Evolutionary conservation across 1,140 invertebrate genomes (phyloP).

Genomic region (Probaryconus sp.): DNA sequence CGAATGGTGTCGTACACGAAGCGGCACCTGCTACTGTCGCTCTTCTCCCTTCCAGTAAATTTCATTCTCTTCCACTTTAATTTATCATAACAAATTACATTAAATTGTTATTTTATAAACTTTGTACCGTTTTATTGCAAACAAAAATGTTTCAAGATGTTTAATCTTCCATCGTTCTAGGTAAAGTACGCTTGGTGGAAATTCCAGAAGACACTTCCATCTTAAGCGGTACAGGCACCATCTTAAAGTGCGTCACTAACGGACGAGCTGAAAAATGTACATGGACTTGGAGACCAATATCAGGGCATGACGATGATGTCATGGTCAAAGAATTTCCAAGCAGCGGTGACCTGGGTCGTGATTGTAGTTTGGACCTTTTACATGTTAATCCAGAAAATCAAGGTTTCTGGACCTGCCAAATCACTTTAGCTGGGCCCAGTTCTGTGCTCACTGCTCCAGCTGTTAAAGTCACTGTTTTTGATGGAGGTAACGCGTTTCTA

Average conservation of each 20-base stretch:
- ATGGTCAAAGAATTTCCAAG: conserved; percentile 71
- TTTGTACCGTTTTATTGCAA: conserved; percentile 12
- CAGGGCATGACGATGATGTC: conserved; percentile 59
- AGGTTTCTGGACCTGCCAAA: conserved; percentile 74
- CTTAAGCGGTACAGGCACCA: conserved; percentile 64
- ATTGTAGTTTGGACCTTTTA: conserved; percentile 71
- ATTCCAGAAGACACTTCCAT: conserved; percentile 68
- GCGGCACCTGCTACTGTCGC: conserved; percentile 73
- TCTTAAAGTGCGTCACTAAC: conserved; percentile 71
- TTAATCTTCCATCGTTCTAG: conserved; percentile 64
- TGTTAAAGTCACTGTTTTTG: conserved; percentile 69
- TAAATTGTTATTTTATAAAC: no score
- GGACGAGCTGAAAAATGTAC: conserved; percentile 72
- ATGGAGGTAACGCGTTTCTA: conserved; percentile 73
- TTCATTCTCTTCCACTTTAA: no score
- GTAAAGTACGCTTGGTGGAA: conserved; percentile 72
- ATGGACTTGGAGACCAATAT: conserved; percentile 72
- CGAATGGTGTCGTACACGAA: conserved; percentile 69
- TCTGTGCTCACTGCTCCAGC: conserved; percentile 63
- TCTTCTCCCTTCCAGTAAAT: conserved; percentile 71
- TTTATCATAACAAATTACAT: no score
- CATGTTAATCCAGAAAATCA: conserved; percentile 68
- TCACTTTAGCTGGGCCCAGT: conserved; percentile 65
- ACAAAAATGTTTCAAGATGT: no score
- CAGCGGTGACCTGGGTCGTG: conserved; percentile 69